Evolutionary conservation across 2,797 vertebrate species (phyloP), one percentile per base, ranked within the genome.

Genomic region (Phoxinus dragarum): DNA sequence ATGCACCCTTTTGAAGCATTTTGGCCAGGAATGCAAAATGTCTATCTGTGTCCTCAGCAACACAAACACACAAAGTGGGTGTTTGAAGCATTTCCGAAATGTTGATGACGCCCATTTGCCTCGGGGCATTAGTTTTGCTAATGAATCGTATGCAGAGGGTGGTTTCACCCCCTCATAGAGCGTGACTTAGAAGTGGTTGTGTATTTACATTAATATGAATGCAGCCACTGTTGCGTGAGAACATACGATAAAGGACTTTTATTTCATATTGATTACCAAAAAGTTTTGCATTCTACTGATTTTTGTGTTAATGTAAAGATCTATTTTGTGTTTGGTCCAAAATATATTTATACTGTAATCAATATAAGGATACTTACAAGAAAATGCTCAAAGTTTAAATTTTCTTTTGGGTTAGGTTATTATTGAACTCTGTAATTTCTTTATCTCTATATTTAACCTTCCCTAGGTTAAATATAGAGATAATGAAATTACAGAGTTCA

Each of bases 51-150:
- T 75, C 52, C 73, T 64, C 74, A 86, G 52, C 54, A 69, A 86
- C 64, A 87, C 67, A 78, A 86, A 85, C 47, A 82, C 49, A 75
- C 47, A 27, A 16, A 80, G 90, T 91, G 89, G 91, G 91, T 81
- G 85, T 83, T 42, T 23, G 11, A 89, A 87, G 86, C 83, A 91
- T 91, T 87, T 89, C 84, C 40, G 80, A 87, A 90, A 91, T 91
- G 84, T 82, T 72, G 86, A 86, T 40, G 86, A 88, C 88, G 81
- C 80, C 86, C 73, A 85, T 88, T 73, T 49, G 54, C 67, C 64
- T 79, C 67, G 47, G 83, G 87, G 69, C 79, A 81, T 87, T 84
- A 80, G 84, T 87, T 87, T 87, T 87, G 77, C 77, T 82, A 88
- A 88, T 86, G 82, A 87, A 79, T 72, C 75, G 80, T 85, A 52